These are phyloP conservation scores for Arenaria interpres DNA, from an alignment of 2,113 vertebrate species.

Conservation along the genomic window DNA sequence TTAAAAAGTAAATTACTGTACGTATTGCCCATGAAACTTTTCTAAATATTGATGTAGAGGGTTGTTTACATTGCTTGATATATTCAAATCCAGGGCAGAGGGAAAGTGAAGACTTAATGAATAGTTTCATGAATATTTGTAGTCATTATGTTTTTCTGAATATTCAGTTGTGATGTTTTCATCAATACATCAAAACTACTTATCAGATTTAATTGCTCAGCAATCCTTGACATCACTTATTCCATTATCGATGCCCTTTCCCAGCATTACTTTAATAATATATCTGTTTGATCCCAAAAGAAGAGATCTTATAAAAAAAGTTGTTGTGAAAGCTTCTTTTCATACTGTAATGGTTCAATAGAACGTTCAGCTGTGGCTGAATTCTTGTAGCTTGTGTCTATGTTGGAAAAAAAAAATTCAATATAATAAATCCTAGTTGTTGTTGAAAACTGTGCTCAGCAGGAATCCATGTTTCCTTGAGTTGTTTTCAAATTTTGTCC, in stretches of 20 bases:
- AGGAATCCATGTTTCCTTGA: background rate
- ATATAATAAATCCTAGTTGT: constrained; percentile 11
- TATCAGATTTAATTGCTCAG: background rate
- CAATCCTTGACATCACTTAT: background rate
- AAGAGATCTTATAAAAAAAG: background rate
- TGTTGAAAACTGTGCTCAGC: constrained; percentile 26
- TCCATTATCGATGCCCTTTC: background rate
- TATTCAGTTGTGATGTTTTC: background rate
- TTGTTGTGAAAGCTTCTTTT: background rate
- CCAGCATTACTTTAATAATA: background rate
- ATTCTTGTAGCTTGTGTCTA: constrained; percentile 8
- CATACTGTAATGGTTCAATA: background rate
- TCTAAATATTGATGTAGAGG: background rate
- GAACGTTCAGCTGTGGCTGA: constrained; percentile 8
- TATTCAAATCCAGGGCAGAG: background rate
- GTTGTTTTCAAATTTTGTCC: constrained; percentile 31
- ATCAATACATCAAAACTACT: background rate
- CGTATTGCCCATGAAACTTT: background rate
- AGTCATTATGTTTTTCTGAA: background rate
- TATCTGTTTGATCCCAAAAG: background rate
- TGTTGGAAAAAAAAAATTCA: background rate
- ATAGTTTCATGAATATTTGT: background rate
- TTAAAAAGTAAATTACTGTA: background rate
- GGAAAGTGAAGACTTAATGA: background rate
- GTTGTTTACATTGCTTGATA: background rate